These are phyloP conservation scores for Brachionus paranguensis DNA, from an alignment of 1,140 invertebrate genomes.

Conservation along the genomic window DNA sequence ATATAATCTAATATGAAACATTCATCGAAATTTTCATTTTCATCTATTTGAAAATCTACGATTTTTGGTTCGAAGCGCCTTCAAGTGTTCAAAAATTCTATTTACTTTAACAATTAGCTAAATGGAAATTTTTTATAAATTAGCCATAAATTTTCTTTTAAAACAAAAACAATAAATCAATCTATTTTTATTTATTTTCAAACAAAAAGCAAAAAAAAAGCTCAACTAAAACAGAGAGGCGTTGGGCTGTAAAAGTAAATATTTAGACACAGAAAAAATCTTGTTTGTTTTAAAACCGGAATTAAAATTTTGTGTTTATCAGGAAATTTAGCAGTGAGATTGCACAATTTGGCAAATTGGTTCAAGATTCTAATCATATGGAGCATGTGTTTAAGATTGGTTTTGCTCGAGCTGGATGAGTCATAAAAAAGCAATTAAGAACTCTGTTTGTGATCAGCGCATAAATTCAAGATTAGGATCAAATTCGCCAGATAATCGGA, in stretches of 20 bases:
- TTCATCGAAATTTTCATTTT: too few species aligned
- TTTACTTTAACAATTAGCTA: too few species aligned
- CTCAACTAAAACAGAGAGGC: background rate
- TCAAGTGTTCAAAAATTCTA: too few species aligned
- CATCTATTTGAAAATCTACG: too few species aligned
- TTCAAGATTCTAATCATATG: background rate
- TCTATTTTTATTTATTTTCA: background rate
- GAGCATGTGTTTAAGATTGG: background rate
- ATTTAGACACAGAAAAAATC: background rate
- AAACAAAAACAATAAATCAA: too few species aligned
- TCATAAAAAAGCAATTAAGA: slow-evolving; percentile 4
- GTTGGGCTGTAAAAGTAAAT: background rate
- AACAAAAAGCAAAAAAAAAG: background rate
- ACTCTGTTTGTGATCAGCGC: background rate
- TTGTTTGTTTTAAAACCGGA: background rate
- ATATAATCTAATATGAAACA: too few species aligned
- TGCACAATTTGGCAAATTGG: background rate
- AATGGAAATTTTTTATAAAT: too few species aligned
- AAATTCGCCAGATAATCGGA: slow-evolving; percentile 10
- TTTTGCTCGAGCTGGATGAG: background rate
- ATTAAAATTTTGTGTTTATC: background rate
- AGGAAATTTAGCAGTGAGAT: background rate
- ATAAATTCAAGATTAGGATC: background rate
- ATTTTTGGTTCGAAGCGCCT: too few species aligned
- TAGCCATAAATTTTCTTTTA: too few species aligned